Conservation (phyloP, 2,113 vertebrate genomes). For the Caracal caracal region DNA sequence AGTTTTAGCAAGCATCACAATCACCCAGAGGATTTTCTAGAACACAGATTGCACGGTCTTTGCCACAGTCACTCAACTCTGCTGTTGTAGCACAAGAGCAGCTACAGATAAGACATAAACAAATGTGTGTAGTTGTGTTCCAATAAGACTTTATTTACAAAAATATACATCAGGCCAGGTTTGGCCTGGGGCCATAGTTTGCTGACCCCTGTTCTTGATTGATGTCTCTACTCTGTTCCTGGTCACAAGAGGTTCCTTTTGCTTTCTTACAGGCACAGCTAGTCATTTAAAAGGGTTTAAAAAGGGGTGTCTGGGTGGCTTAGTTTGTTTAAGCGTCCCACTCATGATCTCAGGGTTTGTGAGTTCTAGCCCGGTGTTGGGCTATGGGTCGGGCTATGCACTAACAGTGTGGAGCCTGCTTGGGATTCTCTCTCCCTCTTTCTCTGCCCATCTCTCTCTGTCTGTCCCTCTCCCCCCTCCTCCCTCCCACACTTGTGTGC, state of each 20-base stretch:
- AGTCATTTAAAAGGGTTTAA: neutral
- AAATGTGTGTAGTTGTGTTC: neutral
- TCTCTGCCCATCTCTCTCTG: no score
- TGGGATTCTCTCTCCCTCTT: no score
- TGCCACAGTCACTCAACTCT: neutral
- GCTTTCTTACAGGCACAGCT: neutral
- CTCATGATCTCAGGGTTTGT: no score
- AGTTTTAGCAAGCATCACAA: neutral
- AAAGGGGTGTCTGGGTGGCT: neutral
- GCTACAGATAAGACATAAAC: neutral
- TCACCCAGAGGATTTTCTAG: neutral
- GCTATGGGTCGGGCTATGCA: no score
- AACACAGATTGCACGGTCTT: neutral
- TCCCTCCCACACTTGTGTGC: no score
- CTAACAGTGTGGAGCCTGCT: no score
- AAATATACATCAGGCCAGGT: neutral
- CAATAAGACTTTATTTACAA: neutral
- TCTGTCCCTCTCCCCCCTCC: no score
- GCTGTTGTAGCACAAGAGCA: neutral
- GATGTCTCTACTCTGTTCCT: neutral
- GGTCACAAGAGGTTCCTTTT: neutral
- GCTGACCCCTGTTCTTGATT: neutral
- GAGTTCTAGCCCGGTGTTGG: no score
- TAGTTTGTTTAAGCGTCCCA: no score
- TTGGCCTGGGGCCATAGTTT: neutral